A percentile compares a stretch with the other conserved stretches of the same genome.
These are phyloP conservation scores for Taurulus bubalis DNA, from an alignment of 2,113 vertebrate species.

Conservation along the genomic window DNA sequence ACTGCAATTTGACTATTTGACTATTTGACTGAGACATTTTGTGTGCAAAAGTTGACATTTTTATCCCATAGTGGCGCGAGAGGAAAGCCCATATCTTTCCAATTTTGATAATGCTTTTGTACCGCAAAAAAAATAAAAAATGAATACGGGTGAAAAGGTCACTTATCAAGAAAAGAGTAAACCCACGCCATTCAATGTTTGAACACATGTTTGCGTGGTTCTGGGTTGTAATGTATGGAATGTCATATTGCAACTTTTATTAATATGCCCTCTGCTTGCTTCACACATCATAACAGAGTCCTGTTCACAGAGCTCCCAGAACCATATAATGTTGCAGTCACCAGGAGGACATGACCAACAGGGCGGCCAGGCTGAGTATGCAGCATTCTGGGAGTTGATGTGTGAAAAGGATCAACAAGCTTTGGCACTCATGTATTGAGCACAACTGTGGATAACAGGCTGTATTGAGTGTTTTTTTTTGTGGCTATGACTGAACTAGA, in stretches of 20 bases:
- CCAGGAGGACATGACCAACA: constrained; percentile 3
- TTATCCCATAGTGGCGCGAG: neutral
- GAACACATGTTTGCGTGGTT: too few relatives aligned
- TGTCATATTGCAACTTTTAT: neutral
- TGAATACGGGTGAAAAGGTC: too few relatives aligned
- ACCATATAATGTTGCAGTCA: neutral
- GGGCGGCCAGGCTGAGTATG: neutral
- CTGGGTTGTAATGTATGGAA: neutral
- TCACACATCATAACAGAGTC: neutral
- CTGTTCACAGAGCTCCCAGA: neutral
- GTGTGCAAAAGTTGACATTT: neutral
- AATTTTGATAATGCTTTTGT: neutral
- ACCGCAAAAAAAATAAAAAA: too few relatives aligned
- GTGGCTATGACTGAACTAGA: neutral
- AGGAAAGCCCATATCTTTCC: too few relatives aligned
- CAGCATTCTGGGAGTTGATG: neutral
- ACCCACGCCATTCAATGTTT: neutral
- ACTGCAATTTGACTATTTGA: neutral
- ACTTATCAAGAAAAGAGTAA: neutral
- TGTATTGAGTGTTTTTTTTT: neutral
- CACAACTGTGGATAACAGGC: neutral
- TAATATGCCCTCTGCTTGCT: neutral
- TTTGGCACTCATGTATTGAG: neutral
- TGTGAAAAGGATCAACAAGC: neutral
- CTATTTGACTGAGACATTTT: neutral